Evolutionary conservation across 2,888 invertebrate genomes (phyloP), one percentile per base, ranked within the genome.

Genomic region (Xanthostigma xanthostigma): DNA sequence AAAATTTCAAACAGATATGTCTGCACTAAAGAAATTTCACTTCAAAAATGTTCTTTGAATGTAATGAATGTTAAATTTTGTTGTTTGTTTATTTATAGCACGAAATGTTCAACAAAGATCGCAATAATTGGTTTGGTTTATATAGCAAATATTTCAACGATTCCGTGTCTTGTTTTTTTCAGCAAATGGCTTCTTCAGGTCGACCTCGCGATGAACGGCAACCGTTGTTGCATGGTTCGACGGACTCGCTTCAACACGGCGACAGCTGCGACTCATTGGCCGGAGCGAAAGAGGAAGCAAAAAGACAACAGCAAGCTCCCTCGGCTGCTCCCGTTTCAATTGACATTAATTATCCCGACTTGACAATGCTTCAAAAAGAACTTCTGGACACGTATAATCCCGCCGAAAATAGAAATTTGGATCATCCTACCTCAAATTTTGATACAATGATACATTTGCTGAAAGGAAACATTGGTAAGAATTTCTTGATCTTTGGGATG

Each of bases 361-460:
- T 39, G 3, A 47, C 53, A 3, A 43, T 11, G 42, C 3, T 33
- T 11, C 36, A 34, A 10, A 50, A 54, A 44, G 51, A 54, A 12
- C 48, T 60, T 49, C 55, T 57, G n/a, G 60, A 58, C 36, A 59
- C 60, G 52, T 72, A 71, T 54, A 71, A 82, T 62, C 84, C 84
- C 41, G 70, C 79, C 10, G 68, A 76, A 13, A 81, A 84, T 62
- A 72, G 86, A 57, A 73, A 76, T 49, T 64, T 86, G 56, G 84
- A 84, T 59, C 80, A 86, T 66, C 86, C 87, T 1, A 86, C 87
- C 4, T 84, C 86, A 54, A 90, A 85, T 68, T 73, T 81, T 57
- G 84, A 85, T 60, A 85, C 86, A 2, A 72, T 84, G 64, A 78
- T 84, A 55, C 83, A 83, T 62, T 67, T 84, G 53, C 66, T 84